A percentile compares a stretch with the other conserved stretches of the same genome.
Conservation (phyloP, 2,888 invertebrate species). For the Xanthia icteritia region DNA sequence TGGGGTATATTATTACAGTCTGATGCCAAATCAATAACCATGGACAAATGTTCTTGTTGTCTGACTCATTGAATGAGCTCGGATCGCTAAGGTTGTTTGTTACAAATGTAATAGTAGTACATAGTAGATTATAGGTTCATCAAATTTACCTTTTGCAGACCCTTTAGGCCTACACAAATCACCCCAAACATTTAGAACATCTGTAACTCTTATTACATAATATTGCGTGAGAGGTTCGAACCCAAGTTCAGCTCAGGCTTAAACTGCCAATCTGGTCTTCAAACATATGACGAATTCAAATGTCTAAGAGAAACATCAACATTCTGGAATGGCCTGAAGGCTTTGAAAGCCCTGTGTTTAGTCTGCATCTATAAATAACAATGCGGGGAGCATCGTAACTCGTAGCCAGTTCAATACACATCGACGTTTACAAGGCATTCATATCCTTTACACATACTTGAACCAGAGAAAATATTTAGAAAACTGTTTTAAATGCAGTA, state of each 20-base stretch:
- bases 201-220: constrained; percentile 12
- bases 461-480: constrained; percentile 45
- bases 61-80: not conserved
- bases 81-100: not conserved
- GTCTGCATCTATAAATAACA: constrained; percentile 56
- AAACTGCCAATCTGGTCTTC: not conserved
- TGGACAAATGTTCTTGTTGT: not conserved
- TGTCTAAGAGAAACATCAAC: constrained; percentile 20
- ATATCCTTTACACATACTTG: constrained; percentile 51
- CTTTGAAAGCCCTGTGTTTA: constrained; percentile 55
- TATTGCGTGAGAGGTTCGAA: not conserved
- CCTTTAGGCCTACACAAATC: not conserved
- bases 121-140: not conserved
- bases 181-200: constrained; percentile 18
- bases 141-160: not conserved
- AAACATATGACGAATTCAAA: constrained; percentile 25
- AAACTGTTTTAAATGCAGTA: constrained; percentile 20
- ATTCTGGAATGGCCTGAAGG: constrained; percentile 40
- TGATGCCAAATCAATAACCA: not conserved
- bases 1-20: not conserved
- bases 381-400: constrained; percentile 24
- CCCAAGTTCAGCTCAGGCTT: not conserved
- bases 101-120: not conserved
- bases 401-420: not conserved
- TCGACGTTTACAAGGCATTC: constrained; percentile 22